phyloP scores from a whole-genome alignment of 2,888 invertebrate genomes.

The Eristalis arbustorum region DNA sequence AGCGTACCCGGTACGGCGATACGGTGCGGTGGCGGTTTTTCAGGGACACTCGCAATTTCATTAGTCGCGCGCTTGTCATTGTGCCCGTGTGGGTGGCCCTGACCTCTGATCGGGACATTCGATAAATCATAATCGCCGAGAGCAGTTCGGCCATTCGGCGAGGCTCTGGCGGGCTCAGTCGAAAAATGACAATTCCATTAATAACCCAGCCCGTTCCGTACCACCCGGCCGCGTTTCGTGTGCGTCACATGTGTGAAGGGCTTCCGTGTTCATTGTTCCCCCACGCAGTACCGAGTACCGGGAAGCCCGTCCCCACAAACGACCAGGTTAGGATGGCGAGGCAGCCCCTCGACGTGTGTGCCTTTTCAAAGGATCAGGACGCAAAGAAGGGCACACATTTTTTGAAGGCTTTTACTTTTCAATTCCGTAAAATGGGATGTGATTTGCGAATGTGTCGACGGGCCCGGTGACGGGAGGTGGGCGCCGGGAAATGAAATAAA shows the following conservation, averaged over 20 bases:
- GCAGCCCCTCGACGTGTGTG: not conserved
- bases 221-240: not conserved
- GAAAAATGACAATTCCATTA: conserved; percentile 29
- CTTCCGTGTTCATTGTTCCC: not conserved
- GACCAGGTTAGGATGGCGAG: not conserved
- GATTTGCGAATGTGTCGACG: not conserved
- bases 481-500: not conserved
- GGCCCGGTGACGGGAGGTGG: not conserved
- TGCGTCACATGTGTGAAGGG: not conserved
- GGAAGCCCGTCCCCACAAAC: not conserved
- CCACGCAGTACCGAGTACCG: not conserved
- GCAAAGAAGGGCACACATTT: not conserved
- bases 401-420: conserved; percentile 27
- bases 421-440: conserved; percentile 17
- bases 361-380: not conserved
- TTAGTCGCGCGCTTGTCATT: not conserved
- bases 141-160: not conserved
- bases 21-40: conserved; percentile 8
- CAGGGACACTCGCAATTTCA: conserved; percentile 28
- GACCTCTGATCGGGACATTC: conserved; percentile 15
- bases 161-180: not conserved
- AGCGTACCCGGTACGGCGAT: not conserved
- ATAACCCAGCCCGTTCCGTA: not conserved
- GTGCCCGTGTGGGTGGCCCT: not conserved
- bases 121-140: conserved; percentile 37